Evolutionary conservation across 1,140 invertebrate genomes (phyloP), one percentile per base, ranked within the genome.

Genomic region (Bradysia coprophila): DNA sequence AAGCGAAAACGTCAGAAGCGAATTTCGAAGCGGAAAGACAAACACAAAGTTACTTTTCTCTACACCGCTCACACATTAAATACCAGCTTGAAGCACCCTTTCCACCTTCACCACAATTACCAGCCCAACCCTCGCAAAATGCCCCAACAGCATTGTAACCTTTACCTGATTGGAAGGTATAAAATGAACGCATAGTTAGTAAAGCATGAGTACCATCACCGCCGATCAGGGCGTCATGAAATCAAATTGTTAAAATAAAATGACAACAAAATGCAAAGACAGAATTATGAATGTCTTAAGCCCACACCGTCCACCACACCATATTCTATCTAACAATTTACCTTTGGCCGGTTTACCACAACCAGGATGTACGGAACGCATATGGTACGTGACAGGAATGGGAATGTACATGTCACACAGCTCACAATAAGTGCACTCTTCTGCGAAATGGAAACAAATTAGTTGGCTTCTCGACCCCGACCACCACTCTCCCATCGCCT

Each of bases 21-120:
- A n/a, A n/a, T n/a, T n/a, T n/a, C n/a, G n/a, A n/a, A n/a, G n/a
- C n/a, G n/a, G n/a, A n/a, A n/a, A n/a, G n/a, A n/a, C n/a, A n/a
- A n/a, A n/a, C n/a, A n/a, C n/a, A n/a, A n/a, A n/a, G n/a, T n/a
- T 86, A 85, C 50, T 81, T 85, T 21, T 89, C 82, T 4, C 90
- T 73, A 56, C 91, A 95, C 19, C 68, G 67, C 51, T 91, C 85
- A 62, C 91, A 96, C 46, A 91, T 76, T 1, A 94, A 68, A 60
- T 95, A 96, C 88, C 88, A 95, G 24, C 78, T 81, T 22, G 77
- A 82, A 45, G 67, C 72, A 21, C 80, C 81, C 9, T 80, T 69
- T 11, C 86, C 86, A 1, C 83, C 83, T 51, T 88, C 84, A 0
- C 87, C 88, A 59, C 88, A 92, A 49, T 82, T 83, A 13, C 85